These are phyloP conservation scores for Gymnocephalus cernua DNA, from an alignment of 2,113 vertebrate species.

Conservation along the genomic window DNA sequence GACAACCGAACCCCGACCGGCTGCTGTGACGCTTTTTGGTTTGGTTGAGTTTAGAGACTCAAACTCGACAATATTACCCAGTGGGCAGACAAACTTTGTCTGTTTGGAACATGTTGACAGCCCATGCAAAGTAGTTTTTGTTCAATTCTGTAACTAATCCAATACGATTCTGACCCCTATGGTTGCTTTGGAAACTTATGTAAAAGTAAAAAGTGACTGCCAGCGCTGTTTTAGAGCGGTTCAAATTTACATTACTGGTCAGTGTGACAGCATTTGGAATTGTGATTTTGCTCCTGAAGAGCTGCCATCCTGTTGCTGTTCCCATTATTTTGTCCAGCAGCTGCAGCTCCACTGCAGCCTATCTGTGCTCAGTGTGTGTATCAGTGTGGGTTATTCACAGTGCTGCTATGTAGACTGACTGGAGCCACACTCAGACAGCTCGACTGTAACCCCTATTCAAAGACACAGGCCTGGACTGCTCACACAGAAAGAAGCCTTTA, in stretches of 20 bases:
- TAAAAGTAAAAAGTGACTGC: not conserved
- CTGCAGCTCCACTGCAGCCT: conserved; percentile 40
- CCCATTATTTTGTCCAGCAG: conserved; percentile 45
- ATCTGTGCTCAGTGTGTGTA: conserved; percentile 45
- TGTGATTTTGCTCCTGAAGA: not conserved
- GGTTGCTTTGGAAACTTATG: not conserved
- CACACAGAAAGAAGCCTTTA: conserved; percentile 36
- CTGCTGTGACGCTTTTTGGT: not conserved
- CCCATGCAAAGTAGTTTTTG: not conserved
- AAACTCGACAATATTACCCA: not conserved
- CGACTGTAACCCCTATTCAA: conserved; percentile 45
- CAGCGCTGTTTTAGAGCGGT: not conserved
- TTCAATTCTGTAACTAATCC: not conserved
- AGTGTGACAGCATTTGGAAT: not conserved
- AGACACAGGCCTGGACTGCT: conserved; percentile 34
- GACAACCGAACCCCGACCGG: not conserved
- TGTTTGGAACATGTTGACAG: not conserved
- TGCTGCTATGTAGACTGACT: conserved; percentile 80
- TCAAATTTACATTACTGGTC: not conserved
- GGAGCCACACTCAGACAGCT: conserved; percentile 74
- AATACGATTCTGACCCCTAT: not conserved
- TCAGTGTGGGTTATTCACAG: conserved; percentile 76
- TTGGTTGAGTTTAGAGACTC: not conserved
- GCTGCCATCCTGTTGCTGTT: conserved; percentile 2
- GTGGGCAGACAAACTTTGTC: not conserved